phyloP scores from a whole-genome alignment of 2,797 vertebrate species.

The Falco naumanni region DNA sequence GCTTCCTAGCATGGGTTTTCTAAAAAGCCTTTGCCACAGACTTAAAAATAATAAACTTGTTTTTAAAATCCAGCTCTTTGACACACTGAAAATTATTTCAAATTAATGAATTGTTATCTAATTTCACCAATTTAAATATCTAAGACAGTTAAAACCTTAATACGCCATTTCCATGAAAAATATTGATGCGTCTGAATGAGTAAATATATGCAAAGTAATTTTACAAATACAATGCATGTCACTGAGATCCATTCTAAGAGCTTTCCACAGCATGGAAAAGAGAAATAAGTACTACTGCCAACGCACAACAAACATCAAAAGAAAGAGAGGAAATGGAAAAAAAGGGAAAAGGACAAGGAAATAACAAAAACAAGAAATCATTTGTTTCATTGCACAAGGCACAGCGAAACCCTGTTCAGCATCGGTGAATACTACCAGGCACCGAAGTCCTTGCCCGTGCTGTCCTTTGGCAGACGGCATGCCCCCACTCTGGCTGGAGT shows the following conservation, averaged over 20 bases:
- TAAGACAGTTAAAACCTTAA: neutral
- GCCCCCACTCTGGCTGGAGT: fast-evolving
- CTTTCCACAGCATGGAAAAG: neutral
- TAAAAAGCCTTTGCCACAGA: neutral
- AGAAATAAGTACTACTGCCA: neutral
- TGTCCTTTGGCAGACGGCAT: fast-evolving
- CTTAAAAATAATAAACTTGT: neutral
- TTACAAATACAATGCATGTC: neutral
- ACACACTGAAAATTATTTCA: neutral
- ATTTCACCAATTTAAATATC: neutral
- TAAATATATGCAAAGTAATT: neutral
- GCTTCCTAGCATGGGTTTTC: neutral
- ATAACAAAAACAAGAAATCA: neutral
- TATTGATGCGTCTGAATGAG: neutral
- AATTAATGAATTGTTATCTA: neutral
- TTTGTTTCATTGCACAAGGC: neutral
- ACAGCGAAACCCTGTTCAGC: neutral
- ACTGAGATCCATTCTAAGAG: neutral
- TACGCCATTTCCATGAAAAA: neutral
- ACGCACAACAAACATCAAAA: neutral
- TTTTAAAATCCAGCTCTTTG: neutral
- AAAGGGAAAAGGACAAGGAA: neutral
- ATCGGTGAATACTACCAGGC: neutral
- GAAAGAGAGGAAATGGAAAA: neutral
- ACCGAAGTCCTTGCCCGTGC: fast-evolving